A percentile compares a stretch with the other conserved stretches of the same genome.
Evolutionary conservation across 2,113 vertebrate genomes (phyloP).

Genomic region (Chlamydotis undulata): DNA sequence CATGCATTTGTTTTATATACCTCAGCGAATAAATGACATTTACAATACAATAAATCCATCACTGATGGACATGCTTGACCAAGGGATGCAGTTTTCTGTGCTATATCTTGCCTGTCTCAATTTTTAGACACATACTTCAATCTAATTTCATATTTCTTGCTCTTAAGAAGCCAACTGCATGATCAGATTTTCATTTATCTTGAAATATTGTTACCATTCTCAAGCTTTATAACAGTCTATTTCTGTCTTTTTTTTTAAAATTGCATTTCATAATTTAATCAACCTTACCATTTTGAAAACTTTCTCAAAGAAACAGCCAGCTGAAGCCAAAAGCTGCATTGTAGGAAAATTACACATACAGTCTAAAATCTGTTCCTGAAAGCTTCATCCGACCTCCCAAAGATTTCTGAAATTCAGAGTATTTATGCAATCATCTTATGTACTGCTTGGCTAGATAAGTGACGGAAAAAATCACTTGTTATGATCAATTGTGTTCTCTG

Average conservation of each 20-base stretch:
- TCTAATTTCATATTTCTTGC: neutral
- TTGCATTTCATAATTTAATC: neutral
- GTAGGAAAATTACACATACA: neutral
- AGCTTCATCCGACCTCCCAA: neutral
- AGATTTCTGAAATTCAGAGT: neutral
- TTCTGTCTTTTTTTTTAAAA: neutral
- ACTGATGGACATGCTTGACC: neutral
- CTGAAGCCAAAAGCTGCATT: neutral
- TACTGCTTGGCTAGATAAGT: neutral
- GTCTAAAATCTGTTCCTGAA: neutral
- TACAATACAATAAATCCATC: neutral
- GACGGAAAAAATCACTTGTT: neutral
- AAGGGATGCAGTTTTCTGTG: neutral
- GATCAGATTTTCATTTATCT: conserved; percentile 18
- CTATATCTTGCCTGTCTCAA: neutral
- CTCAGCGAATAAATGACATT: neutral
- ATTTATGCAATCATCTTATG: neutral
- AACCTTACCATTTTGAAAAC: neutral
- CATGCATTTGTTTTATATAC: neutral
- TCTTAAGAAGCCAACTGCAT: neutral
- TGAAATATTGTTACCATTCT: neutral
- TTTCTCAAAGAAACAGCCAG: neutral
- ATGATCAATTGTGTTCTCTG: neutral
- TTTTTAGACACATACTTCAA: neutral
- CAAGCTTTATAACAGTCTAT: neutral